Conservation (phyloP, 2,888 invertebrate species). For the Epirrita christyi region DNA sequence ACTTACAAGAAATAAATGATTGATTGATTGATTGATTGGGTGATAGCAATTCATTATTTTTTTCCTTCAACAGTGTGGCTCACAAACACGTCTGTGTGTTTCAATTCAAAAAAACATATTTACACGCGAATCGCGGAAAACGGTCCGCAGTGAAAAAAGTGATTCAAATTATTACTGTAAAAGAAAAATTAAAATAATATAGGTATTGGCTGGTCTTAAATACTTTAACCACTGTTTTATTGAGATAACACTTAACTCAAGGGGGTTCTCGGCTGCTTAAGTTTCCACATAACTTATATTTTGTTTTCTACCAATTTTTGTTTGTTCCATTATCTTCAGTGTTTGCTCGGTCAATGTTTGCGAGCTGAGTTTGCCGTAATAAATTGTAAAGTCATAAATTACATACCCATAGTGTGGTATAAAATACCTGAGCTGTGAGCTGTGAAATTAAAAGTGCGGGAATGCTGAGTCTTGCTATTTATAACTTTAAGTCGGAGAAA, state of each 20-base stretch:
- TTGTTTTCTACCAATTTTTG: neutral
- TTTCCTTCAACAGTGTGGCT: too few relatives aligned
- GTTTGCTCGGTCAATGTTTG: slow-evolving; percentile 5
- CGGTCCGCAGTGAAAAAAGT: too few relatives aligned
- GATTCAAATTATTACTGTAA: too few relatives aligned
- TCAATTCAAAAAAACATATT: too few relatives aligned
- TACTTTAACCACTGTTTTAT: neutral
- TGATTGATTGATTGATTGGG: too few relatives aligned
- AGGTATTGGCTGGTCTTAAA: neutral
- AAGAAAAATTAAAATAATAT: too few relatives aligned
- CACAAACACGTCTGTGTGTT: too few relatives aligned
- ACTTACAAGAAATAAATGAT: too few relatives aligned
- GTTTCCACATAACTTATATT: neutral
- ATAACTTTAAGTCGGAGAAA: slow-evolving; percentile 10
- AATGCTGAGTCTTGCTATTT: slow-evolving; percentile 1
- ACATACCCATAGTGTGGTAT: neutral
- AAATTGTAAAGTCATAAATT: slow-evolving; percentile 8
- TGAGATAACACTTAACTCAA: neutral
- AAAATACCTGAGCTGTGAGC: slow-evolving; percentile 15
- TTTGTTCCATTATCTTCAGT: neutral
- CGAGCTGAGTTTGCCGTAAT: neutral
- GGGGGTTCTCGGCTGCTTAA: too few relatives aligned
- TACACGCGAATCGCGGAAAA: too few relatives aligned
- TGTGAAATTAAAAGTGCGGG: slow-evolving; percentile 21
- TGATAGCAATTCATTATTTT: too few relatives aligned